Evolutionary conservation across 1,140 invertebrate species (phyloP).

Genomic region (Bradysia coprophila): DNA sequence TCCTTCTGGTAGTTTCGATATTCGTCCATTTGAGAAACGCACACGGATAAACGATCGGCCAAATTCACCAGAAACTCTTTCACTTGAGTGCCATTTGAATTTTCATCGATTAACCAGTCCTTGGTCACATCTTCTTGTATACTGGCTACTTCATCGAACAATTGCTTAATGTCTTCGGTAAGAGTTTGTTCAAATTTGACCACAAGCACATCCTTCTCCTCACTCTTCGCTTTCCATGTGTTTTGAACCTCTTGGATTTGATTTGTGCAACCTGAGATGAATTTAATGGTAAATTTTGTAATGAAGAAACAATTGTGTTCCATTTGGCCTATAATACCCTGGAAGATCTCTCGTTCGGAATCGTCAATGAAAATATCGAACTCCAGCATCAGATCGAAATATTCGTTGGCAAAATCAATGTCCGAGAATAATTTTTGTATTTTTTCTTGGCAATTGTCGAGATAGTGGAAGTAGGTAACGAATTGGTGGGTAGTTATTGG

Average conservation of each 20-base stretch:
- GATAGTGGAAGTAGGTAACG: conserved; percentile 45
- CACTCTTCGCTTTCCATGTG: conserved; percentile 19
- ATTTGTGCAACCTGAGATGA: conserved; percentile 22
- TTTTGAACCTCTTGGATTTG: conserved; percentile 27
- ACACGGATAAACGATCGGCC: conserved; percentile 33
- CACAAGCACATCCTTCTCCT: conserved; percentile 28
- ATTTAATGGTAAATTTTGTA: too few species aligned
- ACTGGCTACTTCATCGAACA: conserved; percentile 30
- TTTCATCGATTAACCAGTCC: conserved; percentile 17
- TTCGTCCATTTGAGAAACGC: conserved; percentile 41
- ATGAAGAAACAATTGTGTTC: background rate
- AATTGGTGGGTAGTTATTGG: conserved; percentile 42
- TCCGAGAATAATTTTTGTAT: conserved; percentile 40
- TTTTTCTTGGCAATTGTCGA: conserved; percentile 38
- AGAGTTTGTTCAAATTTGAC: conserved; percentile 30
- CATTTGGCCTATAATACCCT: conserved; percentile 20
- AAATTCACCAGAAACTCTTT: conserved; percentile 38
- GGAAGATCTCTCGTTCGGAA: conserved; percentile 38
- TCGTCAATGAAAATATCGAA: conserved; percentile 41
- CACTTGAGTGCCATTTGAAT: conserved; percentile 44
- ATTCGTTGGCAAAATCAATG: conserved; percentile 46
- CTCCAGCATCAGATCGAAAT: conserved; percentile 52
- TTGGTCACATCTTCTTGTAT: conserved; percentile 24
- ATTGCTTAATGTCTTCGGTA: conserved; percentile 28
- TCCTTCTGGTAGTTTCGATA: conserved; percentile 48